A percentile compares a stretch with the other conserved stretches of the same genome.
Evolutionary conservation across 2,113 vertebrate genomes (phyloP).

Genomic region (Myiozetetes cayanensis): DNA sequence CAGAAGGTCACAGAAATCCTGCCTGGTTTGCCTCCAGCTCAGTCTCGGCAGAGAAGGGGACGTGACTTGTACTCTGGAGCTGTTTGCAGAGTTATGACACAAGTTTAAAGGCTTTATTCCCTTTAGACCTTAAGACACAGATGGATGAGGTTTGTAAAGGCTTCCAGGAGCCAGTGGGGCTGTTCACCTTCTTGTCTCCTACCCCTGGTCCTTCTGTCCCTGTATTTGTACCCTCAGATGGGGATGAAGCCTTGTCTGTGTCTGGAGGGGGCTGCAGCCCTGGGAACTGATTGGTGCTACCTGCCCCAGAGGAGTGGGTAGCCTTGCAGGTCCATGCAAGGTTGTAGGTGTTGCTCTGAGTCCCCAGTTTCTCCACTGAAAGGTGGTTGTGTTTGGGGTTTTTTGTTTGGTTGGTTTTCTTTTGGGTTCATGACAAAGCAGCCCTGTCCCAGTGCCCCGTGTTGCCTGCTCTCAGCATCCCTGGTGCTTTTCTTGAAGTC

Average conservation of each 20-base stretch:
- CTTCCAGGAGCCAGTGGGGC: neutral
- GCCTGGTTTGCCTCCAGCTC: accelerated
- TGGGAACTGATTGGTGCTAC: neutral
- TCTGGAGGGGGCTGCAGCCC: neutral
- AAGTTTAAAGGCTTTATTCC: neutral
- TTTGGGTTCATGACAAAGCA: neutral
- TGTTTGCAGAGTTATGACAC: neutral
- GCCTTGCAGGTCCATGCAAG: neutral
- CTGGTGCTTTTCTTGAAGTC: neutral
- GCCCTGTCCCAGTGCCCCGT: neutral
- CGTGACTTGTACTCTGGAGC: neutral
- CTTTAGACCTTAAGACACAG: neutral
- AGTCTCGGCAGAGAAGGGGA: neutral
- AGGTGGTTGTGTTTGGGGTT: neutral
- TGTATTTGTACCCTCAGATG: neutral
- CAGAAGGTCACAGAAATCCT: neutral
- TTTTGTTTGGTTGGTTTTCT: neutral
- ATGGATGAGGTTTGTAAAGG: neutral
- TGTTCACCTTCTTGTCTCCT: neutral
- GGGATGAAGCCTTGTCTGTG: neutral
- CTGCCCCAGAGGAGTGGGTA: neutral
- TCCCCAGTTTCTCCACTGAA: neutral
- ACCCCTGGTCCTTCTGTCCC: neutral
- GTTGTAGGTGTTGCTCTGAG: neutral
- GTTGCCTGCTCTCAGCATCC: neutral